phyloP scores from a whole-genome alignment of 2,113 vertebrate species.

The Chionis minor region DNA sequence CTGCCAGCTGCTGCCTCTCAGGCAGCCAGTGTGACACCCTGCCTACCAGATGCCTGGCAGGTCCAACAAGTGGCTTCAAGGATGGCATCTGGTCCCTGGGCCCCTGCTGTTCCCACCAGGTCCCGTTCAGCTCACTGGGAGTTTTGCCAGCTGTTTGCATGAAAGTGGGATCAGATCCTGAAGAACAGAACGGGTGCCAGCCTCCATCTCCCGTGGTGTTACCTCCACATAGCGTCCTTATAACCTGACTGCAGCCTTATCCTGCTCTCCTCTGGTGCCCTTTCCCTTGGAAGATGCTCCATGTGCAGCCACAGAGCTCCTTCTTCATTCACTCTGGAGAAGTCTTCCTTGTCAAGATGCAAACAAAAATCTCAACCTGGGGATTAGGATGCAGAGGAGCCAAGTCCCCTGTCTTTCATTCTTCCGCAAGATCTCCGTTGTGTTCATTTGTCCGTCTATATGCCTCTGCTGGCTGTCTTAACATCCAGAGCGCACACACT shows the following conservation, averaged over 20 bases:
- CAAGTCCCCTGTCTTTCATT: rapidly evolving
- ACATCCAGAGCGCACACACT: too few species aligned
- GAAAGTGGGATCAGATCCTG: neutral
- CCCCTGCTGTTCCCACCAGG: neutral
- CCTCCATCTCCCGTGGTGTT: neutral
- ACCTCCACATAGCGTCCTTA: neutral
- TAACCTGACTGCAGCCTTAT: neutral
- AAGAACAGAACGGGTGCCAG: neutral
- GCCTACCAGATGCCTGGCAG: neutral
- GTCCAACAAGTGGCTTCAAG: neutral
- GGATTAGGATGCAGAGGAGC: neutral
- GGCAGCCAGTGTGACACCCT: neutral
- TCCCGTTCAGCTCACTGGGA: neutral
- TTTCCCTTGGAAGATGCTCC: neutral
- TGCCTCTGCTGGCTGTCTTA: neutral
- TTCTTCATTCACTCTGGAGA: neutral
- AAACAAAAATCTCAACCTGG: neutral
- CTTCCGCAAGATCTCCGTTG: neutral
- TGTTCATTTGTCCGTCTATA: neutral
- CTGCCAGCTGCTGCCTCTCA: neutral
- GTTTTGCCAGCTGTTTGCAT: neutral
- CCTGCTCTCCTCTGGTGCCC: neutral
- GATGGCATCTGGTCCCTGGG: neutral
- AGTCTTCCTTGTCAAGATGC: neutral
- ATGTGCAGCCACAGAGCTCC: neutral